Conservation (phyloP, 2,113 vertebrate genomes). For the Ptilorrhoa leucosticta region DNA sequence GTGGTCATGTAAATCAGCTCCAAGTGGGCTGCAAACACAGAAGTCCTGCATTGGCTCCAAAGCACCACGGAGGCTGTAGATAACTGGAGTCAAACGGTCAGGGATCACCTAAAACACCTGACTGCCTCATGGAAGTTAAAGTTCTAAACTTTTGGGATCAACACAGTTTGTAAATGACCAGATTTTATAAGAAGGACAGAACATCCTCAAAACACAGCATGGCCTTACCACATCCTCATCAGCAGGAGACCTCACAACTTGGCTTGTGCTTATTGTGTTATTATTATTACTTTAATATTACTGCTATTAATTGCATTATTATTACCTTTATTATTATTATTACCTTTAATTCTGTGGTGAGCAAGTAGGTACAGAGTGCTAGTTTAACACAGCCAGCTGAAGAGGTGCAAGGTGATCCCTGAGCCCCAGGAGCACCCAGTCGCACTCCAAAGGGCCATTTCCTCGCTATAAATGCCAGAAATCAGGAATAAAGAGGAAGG, state of each 20-base stretch:
- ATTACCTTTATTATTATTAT: not conserved
- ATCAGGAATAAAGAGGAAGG: not conserved
- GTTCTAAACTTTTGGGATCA: not conserved
- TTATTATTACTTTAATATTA: not conserved
- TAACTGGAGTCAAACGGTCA: not conserved
- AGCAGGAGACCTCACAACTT: not conserved
- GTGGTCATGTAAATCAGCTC: not conserved
- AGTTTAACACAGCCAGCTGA: not conserved
- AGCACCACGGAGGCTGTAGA: not conserved
- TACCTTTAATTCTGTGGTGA: not conserved
- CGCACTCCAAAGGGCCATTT: not conserved
- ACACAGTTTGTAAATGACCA: not conserved
- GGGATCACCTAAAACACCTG: not conserved
- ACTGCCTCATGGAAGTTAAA: not conserved
- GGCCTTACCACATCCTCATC: not conserved
- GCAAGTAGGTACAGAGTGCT: fast-evolving
- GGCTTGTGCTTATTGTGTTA: not conserved
- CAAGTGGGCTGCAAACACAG: not conserved
- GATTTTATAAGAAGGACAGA: not conserved
- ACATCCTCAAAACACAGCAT: not conserved
- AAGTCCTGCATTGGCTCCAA: not conserved
- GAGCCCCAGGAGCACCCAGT: not conserved
- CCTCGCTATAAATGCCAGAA: not conserved
- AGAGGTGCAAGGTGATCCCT: not conserved
- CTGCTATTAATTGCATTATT: not conserved